Evolutionary conservation across 2,113 vertebrate species (phyloP), one percentile per base, ranked within the genome.

Genomic region (Sorex araneus): DNA sequence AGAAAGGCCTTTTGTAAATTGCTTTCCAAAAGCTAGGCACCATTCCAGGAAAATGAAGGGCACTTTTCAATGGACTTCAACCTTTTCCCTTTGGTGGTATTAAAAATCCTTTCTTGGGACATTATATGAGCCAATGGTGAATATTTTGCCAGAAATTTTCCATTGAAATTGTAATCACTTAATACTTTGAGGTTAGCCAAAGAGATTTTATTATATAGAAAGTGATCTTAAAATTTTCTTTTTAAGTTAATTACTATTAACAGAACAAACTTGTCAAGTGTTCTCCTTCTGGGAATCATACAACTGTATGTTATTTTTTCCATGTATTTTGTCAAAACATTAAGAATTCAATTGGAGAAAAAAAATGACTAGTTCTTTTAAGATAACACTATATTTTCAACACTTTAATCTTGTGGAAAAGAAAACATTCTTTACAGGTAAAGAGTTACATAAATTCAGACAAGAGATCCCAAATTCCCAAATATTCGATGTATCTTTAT

Each of bases 401-500:
- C 90, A 94, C 47, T 88, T 73, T 85, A 77, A 95, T 92, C 83
- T 91, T 94, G 43, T 86, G 89, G 90, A 97, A 93, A 94, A 96
- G 87, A 94, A 97, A 97, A 97, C 97, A 95, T 95, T 92, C 91
- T 73, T 96, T 83, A 92, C 87, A 97, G 82, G 47, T 95, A 94
- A 95, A 96, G 89, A 97, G 89, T 92, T 83, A 96, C 95, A 95
- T 80, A 96, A 88, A 87, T 80, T 96, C 96, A 76, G 54, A 97
- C 92, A 87, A 0, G 40, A 96, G 84, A 90, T 94, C 86, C 77
- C 45, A 95, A 94, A 93, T 66, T 94, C 86, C 77, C 45, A 95
- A 94, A 93, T 66, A 92, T 95, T 85, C 6, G n/a, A 11, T 78
- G 34, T 73, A 64, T 12, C 23, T 79, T 86, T 32, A 71, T 6